phyloP scores from a whole-genome alignment of 2,888 invertebrate species.

The Dasysyrphus albostriatus region DNA sequence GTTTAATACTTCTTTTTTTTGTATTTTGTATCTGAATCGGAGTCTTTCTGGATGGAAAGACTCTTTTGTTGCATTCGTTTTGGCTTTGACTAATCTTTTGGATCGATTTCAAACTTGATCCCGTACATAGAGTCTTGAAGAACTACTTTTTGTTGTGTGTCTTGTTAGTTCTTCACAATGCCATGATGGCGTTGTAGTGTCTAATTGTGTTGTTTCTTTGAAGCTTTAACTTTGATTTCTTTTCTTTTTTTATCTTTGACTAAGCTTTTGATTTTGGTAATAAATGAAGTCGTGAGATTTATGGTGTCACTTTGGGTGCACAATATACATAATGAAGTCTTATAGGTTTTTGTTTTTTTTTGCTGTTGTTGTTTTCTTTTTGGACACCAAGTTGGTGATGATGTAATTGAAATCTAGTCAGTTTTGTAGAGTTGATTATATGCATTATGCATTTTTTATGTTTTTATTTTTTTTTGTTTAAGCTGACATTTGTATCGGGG shows the following conservation, averaged over 20 bases:
- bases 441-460: slow-evolving; percentile 26
- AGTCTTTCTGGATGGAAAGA: neutral
- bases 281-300: slow-evolving; percentile 61
- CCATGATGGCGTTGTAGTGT: slow-evolving; percentile 11
- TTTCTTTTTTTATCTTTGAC: neutral
- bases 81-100: slow-evolving; percentile 60
- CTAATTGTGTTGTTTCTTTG: slow-evolving; percentile 67
- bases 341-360: neutral
- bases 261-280: slow-evolving; percentile 44
- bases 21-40: neutral
- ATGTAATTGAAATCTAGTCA: slow-evolving; percentile 46
- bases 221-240: neutral
- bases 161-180: slow-evolving; percentile 1
- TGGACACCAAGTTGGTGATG: slow-evolving; percentile 7
- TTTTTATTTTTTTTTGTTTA: slow-evolving; percentile 13
- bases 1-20: slow-evolving; percentile 25
- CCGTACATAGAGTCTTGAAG: slow-evolving; percentile 11
- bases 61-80: slow-evolving; percentile 52
- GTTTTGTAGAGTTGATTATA: slow-evolving; percentile 31
- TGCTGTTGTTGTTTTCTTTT: neutral
- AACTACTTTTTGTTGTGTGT: slow-evolving; percentile 40
- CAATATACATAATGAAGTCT: slow-evolving; percentile 45
- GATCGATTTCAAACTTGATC: slow-evolving; percentile 65
- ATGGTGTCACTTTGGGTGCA: slow-evolving; percentile 66
- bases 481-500: slow-evolving; percentile 22